phyloP scores from a whole-genome alignment of 2,113 vertebrate genomes.

The Hippocampus barbouri region DNA sequence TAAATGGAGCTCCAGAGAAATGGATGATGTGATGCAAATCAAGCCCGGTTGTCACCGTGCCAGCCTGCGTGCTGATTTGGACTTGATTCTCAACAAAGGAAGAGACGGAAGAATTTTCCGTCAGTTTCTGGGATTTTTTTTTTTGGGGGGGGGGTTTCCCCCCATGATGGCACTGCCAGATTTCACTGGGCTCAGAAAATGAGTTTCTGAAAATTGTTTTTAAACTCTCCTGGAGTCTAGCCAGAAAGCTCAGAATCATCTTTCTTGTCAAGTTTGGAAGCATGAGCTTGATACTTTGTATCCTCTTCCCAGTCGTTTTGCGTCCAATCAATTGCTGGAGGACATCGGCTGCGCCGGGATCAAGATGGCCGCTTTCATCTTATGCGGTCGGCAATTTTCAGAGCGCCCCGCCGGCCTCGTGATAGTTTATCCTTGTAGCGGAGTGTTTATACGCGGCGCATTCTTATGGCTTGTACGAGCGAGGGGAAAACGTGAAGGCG shows the following conservation, averaged over 20 bases:
- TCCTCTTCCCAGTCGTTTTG: background rate
- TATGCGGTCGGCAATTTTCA: constrained; percentile 8
- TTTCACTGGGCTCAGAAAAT: too few species aligned
- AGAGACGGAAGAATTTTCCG: too few species aligned
- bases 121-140: too few species aligned
- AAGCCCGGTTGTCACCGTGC: background rate
- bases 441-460: constrained; percentile 54
- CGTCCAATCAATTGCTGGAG: background rate
- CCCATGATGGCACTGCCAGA: too few species aligned
- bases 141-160: too few species aligned
- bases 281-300: background rate
- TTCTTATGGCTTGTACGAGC: constrained; percentile 41
- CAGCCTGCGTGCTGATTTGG: background rate
- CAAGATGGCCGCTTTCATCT: constrained; percentile 9
- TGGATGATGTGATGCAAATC: background rate
- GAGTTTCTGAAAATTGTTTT: too few species aligned
- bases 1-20: background rate
- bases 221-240: too few species aligned
- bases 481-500: constrained; percentile 20
- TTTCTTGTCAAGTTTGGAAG: too few species aligned
- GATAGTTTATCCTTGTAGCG: constrained; percentile 50
- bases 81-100: too few species aligned
- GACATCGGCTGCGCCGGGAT: background rate
- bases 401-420: background rate
- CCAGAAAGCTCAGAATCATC: too few species aligned